These are phyloP conservation scores for Pristionchus pacificus DNA, from an alignment of 1,140 invertebrate genomes.

Conservation along the genomic window DNA sequence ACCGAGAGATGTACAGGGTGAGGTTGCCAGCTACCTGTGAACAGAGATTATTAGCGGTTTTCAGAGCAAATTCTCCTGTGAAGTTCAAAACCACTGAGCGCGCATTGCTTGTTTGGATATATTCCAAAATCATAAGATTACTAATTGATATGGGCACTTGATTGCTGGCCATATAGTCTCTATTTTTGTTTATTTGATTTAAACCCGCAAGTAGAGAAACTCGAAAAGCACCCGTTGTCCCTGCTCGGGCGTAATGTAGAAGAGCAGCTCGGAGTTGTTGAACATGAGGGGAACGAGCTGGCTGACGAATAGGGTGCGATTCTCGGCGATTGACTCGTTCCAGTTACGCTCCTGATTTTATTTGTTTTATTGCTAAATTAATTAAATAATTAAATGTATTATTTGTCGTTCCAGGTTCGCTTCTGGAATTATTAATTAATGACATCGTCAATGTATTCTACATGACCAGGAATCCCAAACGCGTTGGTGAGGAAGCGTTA, in stretches of 20 bases:
- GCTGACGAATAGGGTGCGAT: conserved; percentile 38
- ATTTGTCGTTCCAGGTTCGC: too few species aligned
- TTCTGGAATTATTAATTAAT: too few species aligned
- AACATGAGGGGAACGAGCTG: conserved; percentile 40
- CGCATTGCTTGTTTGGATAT: too few species aligned
- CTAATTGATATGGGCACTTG: neutral
- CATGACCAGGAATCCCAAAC: too few species aligned
- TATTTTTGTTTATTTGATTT: neutral
- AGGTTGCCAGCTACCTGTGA: conserved; percentile 34
- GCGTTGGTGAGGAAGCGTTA: neutral
- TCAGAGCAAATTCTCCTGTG: too few species aligned
- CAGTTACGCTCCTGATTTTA: neutral
- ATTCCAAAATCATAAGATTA: too few species aligned
- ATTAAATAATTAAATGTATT: conserved; percentile 7
- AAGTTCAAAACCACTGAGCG: conserved; percentile 8
- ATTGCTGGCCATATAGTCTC: neutral
- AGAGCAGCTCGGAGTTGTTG: conserved; percentile 45
- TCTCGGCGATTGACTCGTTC: conserved; percentile 23
- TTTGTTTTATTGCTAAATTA: neutral
- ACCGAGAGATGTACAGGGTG: conserved; percentile 20
- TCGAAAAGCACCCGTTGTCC: conserved; percentile 21
- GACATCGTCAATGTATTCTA: too few species aligned
- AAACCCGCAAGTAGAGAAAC: neutral
- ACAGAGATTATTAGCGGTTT: neutral
- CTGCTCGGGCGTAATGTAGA: conserved; percentile 38